Evolutionary conservation across 2,797 vertebrate genomes (phyloP), one percentile per base, ranked within the genome.

Genomic region (Sitta carolinensis): DNA sequence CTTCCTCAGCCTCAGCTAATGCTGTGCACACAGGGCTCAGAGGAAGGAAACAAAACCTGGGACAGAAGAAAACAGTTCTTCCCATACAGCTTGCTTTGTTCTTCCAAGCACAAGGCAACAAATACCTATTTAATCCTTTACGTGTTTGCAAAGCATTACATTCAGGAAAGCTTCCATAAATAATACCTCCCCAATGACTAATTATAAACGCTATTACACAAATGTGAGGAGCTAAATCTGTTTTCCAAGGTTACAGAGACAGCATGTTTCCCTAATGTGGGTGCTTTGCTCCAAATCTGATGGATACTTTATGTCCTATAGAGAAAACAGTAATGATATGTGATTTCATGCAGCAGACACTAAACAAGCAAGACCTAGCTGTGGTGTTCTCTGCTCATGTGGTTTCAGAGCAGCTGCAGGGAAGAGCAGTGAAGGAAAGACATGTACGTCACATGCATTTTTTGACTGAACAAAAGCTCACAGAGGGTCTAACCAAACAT

Each of bases 111-210:
- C n/a, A 70, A 66, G 18, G 48, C 36, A 78, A 62, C 43, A 73
- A 90, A 64, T 88, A 52, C 16, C 45, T 79, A 21, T 36, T 93
- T 86, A 86, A 94, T 78, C 74, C 38, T 81, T 73, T 78, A 42
- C 32, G 25, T 86, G 69, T 68, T 95, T 92, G 47, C 42, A 90
- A 90, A 51, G 47, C 36, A 63, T 75, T 92, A 78, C 34, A 23
- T 84, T 88, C 77, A 76, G 80, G 77, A 94, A 96, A 34, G 17
- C 29, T 90, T 90, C 81, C 36, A 90, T 84, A 90, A 95, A 82
- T 91, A 94, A 87, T 63, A 48, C 7, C 19, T 73, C 80, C 90
- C 93, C 2, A 5, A 47, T 86, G 90, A 91, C 55, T 78, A 81
- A 69, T 93, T 94, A 92, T 55, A 75, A 78, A 88, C 4, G 4